Conservation (phyloP, 2,888 invertebrate genomes). For the Cephus runcator region DNA sequence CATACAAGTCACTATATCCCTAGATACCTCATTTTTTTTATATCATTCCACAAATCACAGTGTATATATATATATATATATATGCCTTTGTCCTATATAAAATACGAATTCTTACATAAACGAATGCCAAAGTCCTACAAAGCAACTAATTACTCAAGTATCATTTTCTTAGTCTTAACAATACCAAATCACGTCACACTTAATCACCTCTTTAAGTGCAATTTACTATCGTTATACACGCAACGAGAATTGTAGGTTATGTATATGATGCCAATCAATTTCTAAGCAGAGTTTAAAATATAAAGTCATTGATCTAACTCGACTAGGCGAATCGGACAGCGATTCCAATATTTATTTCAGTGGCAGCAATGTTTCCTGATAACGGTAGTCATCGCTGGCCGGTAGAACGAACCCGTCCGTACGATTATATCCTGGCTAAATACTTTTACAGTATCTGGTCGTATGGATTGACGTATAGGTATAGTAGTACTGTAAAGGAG, state of each 20-base stretch:
- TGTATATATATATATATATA: too few species aligned
- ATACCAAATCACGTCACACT: not conserved
- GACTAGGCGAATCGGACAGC: not conserved
- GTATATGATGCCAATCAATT: not conserved
- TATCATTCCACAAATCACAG: not conserved
- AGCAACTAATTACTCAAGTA: not conserved
- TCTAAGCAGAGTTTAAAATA: not conserved
- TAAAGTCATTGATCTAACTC: not conserved
- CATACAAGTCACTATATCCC: not conserved
- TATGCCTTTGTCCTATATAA: too few species aligned
- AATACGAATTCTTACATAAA: not conserved
- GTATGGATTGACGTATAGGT: not conserved
- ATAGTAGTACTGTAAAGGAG: not conserved
- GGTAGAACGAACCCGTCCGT: not conserved
- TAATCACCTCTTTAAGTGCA: not conserved
- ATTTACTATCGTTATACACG: not conserved
- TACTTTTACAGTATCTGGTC: not conserved
- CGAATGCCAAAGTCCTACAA: not conserved
- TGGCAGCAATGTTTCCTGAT: conserved; percentile 1
- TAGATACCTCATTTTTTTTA: not conserved
- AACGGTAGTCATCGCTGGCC: not conserved
- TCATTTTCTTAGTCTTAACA: not conserved
- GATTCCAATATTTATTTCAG: not conserved
- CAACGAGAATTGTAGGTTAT: not conserved
- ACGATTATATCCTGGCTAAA: not conserved